A percentile compares a stretch with the other conserved stretches of the same genome.
Conservation (phyloP, 30 jellyfish, hydroid and myxozoan species). For the Morbakka virulenta region DNA sequence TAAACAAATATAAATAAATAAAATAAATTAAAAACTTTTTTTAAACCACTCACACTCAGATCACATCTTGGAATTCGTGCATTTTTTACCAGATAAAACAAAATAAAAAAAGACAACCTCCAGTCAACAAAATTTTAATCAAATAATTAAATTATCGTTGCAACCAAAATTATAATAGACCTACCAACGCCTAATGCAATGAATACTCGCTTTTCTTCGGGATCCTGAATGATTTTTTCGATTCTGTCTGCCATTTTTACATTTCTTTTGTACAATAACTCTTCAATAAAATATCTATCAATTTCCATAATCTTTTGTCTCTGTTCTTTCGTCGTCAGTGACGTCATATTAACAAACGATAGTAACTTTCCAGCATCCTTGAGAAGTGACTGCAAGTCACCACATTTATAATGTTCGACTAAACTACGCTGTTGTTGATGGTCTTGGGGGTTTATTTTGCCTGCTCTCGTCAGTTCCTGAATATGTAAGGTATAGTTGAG, state of each 20-base stretch:
- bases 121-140: too few relatives aligned
- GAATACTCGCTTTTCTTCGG: background rate
- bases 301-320: constrained; percentile 48
- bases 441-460: constrained; percentile 44
- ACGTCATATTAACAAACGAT: constrained; percentile 27
- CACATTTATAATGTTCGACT: constrained; percentile 62
- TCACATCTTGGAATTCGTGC: too few relatives aligned
- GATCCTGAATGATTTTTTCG: background rate
- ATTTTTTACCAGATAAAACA: too few relatives aligned
- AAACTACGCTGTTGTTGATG: constrained; percentile 50
- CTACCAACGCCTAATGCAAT: background rate
- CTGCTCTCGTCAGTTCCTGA: constrained; percentile 63
- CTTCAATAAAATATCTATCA: constrained; percentile 57
- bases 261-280: constrained; percentile 61
- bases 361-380: constrained; percentile 43
- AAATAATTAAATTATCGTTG: too few relatives aligned
- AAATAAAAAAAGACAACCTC: too few relatives aligned
- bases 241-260: constrained; percentile 69
- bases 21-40: too few relatives aligned
- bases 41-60: too few relatives aligned
- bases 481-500: constrained; percentile 61
- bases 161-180: too few relatives aligned
- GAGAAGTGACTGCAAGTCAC: constrained; percentile 48
- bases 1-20: too few relatives aligned
- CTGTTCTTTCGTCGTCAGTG: constrained; percentile 40